Base-by-base conservation (phyloP, 30 jellyfish, hydroid and myxozoan genomes). In the Hydractinia echinata region DNA sequence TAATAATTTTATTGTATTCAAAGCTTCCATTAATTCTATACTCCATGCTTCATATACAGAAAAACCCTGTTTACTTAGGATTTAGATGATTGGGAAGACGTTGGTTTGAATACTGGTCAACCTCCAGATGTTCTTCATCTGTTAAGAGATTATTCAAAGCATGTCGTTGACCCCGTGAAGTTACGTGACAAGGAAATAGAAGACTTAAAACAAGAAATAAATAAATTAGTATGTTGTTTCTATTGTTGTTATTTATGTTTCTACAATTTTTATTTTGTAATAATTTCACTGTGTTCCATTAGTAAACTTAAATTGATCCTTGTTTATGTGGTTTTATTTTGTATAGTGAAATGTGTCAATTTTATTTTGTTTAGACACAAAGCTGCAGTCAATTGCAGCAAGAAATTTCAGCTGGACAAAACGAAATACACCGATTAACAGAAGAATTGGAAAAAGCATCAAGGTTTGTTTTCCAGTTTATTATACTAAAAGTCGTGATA, bases 11-110 rank as follows among this genome's bases (percentile, higher is more conserved):
- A 30, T 30, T 30, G 44, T 30, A 30, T 30, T n/a, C 69, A 58
- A 13, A 11, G 18, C 19, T 58, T 0, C 69, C 1, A 13, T 11
- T 0, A 58, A 58, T 11, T 0, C 15, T 58, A 0, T 11, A 58
- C 69, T 58, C 18, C 69, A 58, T 16, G 15, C 3, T 58, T 58
- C 1, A 16, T 58, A 58, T 58, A 1, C 19, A 16, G 19, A 16
- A 58, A 58, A 16, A 58, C 1, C 0, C 39, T 64, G 19, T 64
- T 13, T 39, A 7, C 48, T 19, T 76, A 92, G 98, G 98, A 92
- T 60, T 73, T 87, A 50, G 98, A 92, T 70, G 98, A 92, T 66
- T 92, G 98, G 98, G 98, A 92, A 69, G 98, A 92, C 83, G 98
- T 92, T 60, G 98, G 98, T 7, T 86, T 92, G 15, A 92, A 92